Evolutionary conservation across 2,113 vertebrate genomes (phyloP), one percentile per base, ranked within the genome.

Genomic region (Plecturocebus donacophilus): DNA sequence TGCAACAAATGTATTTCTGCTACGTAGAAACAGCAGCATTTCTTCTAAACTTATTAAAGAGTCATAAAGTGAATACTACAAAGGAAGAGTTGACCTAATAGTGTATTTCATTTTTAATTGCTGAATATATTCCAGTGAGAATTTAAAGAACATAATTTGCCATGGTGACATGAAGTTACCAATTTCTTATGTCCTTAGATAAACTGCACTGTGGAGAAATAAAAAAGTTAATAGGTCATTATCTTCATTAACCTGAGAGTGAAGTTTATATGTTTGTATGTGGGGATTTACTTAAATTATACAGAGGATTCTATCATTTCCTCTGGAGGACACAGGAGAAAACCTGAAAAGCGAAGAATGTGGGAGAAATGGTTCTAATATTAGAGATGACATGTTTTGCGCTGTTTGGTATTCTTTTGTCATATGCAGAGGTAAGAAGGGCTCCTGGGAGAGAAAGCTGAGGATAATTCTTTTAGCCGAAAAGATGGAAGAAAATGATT

Each of bases 191-290:
- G 96, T 84, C 84, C 32, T 49, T n/a, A 32, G 75, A 97, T 54
- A 87, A 81, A 93, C 16, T 13, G 45, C 19, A 19, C 93, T 47
- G 5, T 1, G 27, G 90, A 96, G 92, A 73, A 95, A 95, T 13
- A 52, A 89, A 76, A 32, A 58, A 91, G 83, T 58, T 76, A 95
- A 58, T 47, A 79, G 85, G 81, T 85, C 70, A 52, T 95, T 94
- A 88, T 97, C 93, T 96, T 93, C 89, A 82, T 88, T 90, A 82
- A 91, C 82, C 92, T 8, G 84, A 84, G 58, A 85, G 80, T 4
- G n/a, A 89, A 35, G 32, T 90, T 42, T 35, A 42, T 13, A 19
- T 14, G 49, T 20, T 5, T n/a, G 23, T 35, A 21, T 56, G n/a
- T 3, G 68, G 42, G 61, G 54, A 77, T 23, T 54, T 32, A 68